phyloP scores from a whole-genome alignment of 2,113 vertebrate genomes.

The Scophthalmus maximus region DNA sequence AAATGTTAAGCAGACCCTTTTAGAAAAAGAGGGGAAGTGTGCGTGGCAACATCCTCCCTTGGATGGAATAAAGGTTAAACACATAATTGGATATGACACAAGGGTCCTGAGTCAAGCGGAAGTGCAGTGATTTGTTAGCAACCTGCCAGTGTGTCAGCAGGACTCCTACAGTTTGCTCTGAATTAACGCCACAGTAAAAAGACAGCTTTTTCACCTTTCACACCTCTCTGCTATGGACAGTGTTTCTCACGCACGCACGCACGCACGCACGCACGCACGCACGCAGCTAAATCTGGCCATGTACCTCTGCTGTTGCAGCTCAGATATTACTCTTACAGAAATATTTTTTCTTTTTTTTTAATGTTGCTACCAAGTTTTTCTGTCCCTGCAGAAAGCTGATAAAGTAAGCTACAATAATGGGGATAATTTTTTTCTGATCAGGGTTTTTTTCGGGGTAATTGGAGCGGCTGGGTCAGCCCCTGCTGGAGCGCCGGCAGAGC shows the following conservation, averaged over 20 bases:
- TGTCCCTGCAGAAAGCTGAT: constrained; percentile 24
- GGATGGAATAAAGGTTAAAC: constrained; percentile 38
- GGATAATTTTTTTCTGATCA: constrained; percentile 62
- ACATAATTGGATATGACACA: constrained; percentile 28
- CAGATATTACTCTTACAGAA: not conserved
- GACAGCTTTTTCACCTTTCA: constrained; percentile 22
- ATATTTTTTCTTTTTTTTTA: too few relatives aligned
- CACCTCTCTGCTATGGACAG: constrained; percentile 56
- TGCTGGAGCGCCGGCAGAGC: constrained; percentile 25
- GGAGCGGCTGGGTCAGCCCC: constrained; percentile 39
- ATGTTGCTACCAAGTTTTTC: too few relatives aligned
- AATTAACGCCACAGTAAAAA: constrained; percentile 37
- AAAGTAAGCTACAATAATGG: constrained; percentile 57
- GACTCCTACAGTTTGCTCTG: constrained; percentile 41
- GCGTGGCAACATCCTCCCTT: constrained; percentile 15
- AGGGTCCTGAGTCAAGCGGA: constrained; percentile 24
- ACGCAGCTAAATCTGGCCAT: constrained; percentile 59
- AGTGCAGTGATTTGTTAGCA: constrained; percentile 31
- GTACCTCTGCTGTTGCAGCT: constrained; percentile 33
- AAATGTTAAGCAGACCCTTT: constrained; percentile 10
- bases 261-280: constrained; percentile 55
- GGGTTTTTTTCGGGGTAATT: constrained; percentile 58
- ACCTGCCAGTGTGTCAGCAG: constrained; percentile 15
- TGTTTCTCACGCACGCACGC: constrained; percentile 21
- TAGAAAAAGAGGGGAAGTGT: constrained; percentile 3